A percentile compares a stretch with the other conserved stretches of the same genome.
Evolutionary conservation across 2,113 vertebrate genomes (phyloP).

Genomic region (Sphaerodactylus townsendi): DNA sequence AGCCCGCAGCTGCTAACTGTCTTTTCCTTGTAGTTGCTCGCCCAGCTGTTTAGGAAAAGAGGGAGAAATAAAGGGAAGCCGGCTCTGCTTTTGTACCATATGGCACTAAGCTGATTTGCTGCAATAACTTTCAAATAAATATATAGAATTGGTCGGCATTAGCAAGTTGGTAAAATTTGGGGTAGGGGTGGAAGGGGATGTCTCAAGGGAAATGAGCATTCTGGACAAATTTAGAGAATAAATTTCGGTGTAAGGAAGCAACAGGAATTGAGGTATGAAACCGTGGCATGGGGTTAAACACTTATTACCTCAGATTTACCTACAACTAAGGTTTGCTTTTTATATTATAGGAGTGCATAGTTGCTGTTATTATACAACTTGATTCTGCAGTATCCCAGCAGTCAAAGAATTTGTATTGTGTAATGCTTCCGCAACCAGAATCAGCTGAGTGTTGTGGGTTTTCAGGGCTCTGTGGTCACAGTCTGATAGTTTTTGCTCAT

Average conservation of each 20-base stretch:
- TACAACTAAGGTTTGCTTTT: not conserved
- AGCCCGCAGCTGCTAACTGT: conserved; percentile 89
- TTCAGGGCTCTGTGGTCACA: no score
- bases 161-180: conserved; percentile 58
- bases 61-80: conserved; percentile 79
- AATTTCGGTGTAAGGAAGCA: not conserved
- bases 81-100: conserved; percentile 92
- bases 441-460: no score
- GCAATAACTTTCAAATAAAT: conserved; percentile 61
- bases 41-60: conserved; percentile 93
- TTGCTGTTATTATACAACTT: not conserved
- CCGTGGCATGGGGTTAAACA: not conserved
- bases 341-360: not conserved
- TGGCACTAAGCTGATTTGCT: conserved; percentile 87
- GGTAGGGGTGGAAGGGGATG: conserved; percentile 32
- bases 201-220: conserved; percentile 1
- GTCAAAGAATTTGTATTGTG: not conserved
- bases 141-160: conserved; percentile 69
- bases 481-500: no score
- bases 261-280: not conserved
- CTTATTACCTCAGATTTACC: not conserved
- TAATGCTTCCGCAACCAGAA: no score
- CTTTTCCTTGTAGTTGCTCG: conserved; percentile 90
- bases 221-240: not conserved
- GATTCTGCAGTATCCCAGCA: no score